Conservation (phyloP, 1,140 invertebrate genomes). For the Coboldia fuscipes region DNA sequence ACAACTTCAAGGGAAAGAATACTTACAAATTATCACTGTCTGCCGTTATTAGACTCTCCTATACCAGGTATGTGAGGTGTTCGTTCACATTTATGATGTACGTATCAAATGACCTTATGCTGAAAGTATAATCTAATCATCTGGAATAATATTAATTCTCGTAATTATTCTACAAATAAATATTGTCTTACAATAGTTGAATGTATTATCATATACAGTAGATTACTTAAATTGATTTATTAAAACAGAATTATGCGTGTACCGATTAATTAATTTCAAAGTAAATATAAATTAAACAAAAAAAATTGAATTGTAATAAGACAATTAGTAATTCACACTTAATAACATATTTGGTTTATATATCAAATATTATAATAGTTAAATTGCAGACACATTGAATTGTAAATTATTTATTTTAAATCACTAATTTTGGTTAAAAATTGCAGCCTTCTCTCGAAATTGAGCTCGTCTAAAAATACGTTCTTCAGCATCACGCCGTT, state of each 20-base stretch:
- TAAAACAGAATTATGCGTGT: slow-evolving; percentile 1
- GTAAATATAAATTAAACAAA: slow-evolving; percentile 3
- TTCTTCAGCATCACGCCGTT: slow-evolving; percentile 55
- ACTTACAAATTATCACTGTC: too few species aligned
- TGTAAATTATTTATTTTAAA: neutral
- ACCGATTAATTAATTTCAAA: slow-evolving; percentile 1
- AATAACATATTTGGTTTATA: neutral
- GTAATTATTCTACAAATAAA: too few species aligned
- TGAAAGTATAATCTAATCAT: too few species aligned
- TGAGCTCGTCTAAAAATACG: slow-evolving; percentile 46
- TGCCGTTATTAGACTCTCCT: too few species aligned
- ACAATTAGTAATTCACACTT: slow-evolving; percentile 1
- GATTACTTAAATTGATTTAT: too few species aligned
- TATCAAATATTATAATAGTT: neutral
- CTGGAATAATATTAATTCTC: too few species aligned
- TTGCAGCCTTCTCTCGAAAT: slow-evolving; percentile 63
- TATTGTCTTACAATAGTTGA: too few species aligned
- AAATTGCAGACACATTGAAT: neutral
- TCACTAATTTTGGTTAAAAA: slow-evolving; percentile 32
- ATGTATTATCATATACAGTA: too few species aligned
- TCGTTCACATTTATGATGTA: too few species aligned
- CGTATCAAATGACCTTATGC: too few species aligned
- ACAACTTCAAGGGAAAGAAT: too few species aligned
- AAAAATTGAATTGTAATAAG: slow-evolving; percentile 1
- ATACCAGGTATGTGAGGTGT: too few species aligned